phyloP scores from a whole-genome alignment of 2,113 vertebrate genomes.

The Miniopterus natalensis region DNA sequence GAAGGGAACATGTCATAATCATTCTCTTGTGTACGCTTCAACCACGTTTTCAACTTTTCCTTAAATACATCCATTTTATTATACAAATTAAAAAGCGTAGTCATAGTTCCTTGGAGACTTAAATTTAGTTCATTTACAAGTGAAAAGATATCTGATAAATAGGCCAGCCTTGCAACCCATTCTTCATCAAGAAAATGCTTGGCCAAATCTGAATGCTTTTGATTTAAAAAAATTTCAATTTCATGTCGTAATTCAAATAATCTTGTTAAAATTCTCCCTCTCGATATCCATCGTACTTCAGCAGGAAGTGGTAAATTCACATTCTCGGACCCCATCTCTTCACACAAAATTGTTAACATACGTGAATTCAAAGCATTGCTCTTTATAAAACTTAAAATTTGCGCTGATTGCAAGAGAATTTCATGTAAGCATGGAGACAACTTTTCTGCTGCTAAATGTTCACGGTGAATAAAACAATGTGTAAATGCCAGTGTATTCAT shows the following conservation, averaged over 20 bases:
- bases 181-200: constrained; percentile 78
- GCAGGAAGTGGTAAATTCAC: constrained; percentile 75
- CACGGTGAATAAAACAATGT: constrained; percentile 81
- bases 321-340: constrained; percentile 68
- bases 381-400: constrained; percentile 82
- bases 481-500: constrained; percentile 73
- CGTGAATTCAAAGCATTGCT: constrained; percentile 73
- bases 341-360: constrained; percentile 77
- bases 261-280: constrained; percentile 80
- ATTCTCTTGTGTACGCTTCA: constrained; percentile 70
- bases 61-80: constrained; percentile 78
- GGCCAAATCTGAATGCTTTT: constrained; percentile 80
- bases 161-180: constrained; percentile 82
- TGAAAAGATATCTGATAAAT: constrained; percentile 83
- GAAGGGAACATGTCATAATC: constrained; percentile 79
- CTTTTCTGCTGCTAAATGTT: constrained; percentile 75
- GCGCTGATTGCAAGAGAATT: constrained; percentile 79
- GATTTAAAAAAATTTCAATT: constrained; percentile 82
- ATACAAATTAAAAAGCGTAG: constrained; percentile 78
- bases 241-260: constrained; percentile 81
- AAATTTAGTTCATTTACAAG: constrained; percentile 78
- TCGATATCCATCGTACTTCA: constrained; percentile 76
- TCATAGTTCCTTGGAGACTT: constrained; percentile 81
- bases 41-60: constrained; percentile 78
- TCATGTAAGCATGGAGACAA: constrained; percentile 78